phyloP scores from a whole-genome alignment of 2,888 invertebrate species.

The Timandra comae region DNA sequence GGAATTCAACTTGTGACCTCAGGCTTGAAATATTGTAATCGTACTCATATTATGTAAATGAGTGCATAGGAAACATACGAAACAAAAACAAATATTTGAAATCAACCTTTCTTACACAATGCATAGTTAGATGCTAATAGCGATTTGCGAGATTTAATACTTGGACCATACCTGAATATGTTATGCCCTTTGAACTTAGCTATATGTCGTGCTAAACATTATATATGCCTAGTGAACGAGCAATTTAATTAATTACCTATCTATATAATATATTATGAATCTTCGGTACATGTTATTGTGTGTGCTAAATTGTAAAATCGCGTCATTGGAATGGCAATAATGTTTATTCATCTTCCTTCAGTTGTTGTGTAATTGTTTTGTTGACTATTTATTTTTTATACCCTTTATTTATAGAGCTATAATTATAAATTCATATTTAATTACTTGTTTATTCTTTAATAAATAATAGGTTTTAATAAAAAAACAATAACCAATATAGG shows the following conservation, averaged over 20 bases:
- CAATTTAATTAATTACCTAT: conserved; percentile 4
- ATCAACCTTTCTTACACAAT: too few species aligned
- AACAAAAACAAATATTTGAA: too few species aligned
- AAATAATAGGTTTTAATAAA: too few species aligned
- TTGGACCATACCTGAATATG: too few species aligned
- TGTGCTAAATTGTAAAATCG: conserved; percentile 48
- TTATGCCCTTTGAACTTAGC: conserved; percentile 35
- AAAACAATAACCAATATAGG: too few species aligned
- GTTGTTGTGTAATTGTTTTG: conserved; percentile 25
- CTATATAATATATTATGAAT: conserved; percentile 29
- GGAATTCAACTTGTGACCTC: too few species aligned
- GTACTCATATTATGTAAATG: too few species aligned
- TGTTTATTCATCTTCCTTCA: conserved; percentile 35
- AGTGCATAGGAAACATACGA: too few species aligned
- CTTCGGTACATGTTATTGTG: neutral
- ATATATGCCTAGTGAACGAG: too few species aligned
- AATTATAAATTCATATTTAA: conserved; percentile 3
- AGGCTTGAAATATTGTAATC: too few species aligned
- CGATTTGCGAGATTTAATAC: too few species aligned
- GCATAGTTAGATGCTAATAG: too few species aligned
- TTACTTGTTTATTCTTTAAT: conserved; percentile 7
- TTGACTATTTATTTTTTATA: conserved; percentile 20
- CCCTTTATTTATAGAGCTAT: neutral
- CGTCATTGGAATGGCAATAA: conserved; percentile 39
- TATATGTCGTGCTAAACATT: conserved; percentile 35